Conservation (phyloP, 1,140 invertebrate genomes). For the Drosophila equinoxialis region DNA sequence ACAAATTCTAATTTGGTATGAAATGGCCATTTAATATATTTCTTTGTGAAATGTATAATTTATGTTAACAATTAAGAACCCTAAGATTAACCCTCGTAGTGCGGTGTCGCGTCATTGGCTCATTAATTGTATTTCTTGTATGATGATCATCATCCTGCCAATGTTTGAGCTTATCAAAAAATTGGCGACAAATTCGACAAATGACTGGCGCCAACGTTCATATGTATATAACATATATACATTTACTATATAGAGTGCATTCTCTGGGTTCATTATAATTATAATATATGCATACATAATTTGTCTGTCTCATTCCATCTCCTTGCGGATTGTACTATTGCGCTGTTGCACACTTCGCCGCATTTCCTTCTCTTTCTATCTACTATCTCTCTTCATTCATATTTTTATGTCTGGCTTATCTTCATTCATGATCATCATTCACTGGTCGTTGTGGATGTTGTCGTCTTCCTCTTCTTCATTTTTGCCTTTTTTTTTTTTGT, state of each 20-base stretch:
- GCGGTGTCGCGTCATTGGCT: constrained; percentile 7
- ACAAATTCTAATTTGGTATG: neutral
- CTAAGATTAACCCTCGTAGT: neutral
- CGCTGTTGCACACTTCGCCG: neutral
- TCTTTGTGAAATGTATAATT: too few relatives aligned
- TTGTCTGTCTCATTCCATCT: neutral
- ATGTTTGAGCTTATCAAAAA: constrained; percentile 43
- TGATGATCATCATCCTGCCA: constrained; percentile 14
- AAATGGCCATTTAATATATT: too few relatives aligned
- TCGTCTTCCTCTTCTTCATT: constrained; percentile 8
- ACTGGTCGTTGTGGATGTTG: constrained; percentile 43
- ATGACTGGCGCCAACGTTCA: constrained; percentile 43
- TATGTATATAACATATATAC: constrained; percentile 3
- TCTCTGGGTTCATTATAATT: constrained; percentile 14
- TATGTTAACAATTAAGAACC: too few relatives aligned
- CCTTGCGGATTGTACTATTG: constrained; percentile 1
- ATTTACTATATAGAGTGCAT: constrained; percentile 25
- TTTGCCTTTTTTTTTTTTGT: constrained; percentile 31
- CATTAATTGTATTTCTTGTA: constrained; percentile 37
- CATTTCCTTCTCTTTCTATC: constrained; percentile 31
- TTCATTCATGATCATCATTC: constrained; percentile 25
- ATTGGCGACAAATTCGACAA: constrained; percentile 64
- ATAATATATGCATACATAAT: neutral
- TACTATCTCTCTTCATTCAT: constrained; percentile 32
- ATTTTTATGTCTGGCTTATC: constrained; percentile 27